Evolutionary conservation across 2,888 invertebrate genomes (phyloP), one percentile per base, ranked within the genome.

Genomic region (Theretra japonica): DNA sequence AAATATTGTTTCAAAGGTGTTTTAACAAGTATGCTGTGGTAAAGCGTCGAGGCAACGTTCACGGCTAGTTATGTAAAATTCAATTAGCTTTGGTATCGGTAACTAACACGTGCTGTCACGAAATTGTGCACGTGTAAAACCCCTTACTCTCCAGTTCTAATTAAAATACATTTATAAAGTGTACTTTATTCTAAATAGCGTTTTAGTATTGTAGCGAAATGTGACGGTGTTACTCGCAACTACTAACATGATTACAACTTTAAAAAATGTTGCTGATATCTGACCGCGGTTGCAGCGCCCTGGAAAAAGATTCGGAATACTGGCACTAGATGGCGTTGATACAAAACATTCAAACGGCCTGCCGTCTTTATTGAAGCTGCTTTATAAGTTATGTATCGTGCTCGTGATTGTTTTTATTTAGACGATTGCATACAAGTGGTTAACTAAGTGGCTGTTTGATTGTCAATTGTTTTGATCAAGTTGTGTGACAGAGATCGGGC

Each of bases 1-100:
- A 85, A 83, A 78, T 75, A 75, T 73, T 86, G 83, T 84, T 86
- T 79, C 80, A 80, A 82, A 83, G 84, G 83, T 84, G 88, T 82
- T 87, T 88, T 89, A 90, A 90, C 88, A 86, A 87, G 82, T 79
- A 82, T 85, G 84, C 87, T 86, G 48, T 23, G 82, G 84, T 84
- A 82, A 84, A 84, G 78, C 77, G 78, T 74, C 79, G 81, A 79
- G 79, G 79, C 79, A 76, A 80, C 78, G 81, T 82, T 83, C 83
- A 82, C 74, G 74, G 78, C 58, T 72, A 75, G 80, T 82, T 80
- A 77, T 81, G 83, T 80, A 82, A 81, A 75, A 75, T 86, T 87
- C 84, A 87, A 87, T 88, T 88, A 86, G 80, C 76, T 80, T 77
- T 82, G 48, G 65, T 70, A 83, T 81, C 79, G 79, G 75, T 62